A percentile compares a stretch with the other conserved stretches of the same genome.
phyloP scores from a whole-genome alignment of 2,797 vertebrate species.

The Momotus momota region DNA sequence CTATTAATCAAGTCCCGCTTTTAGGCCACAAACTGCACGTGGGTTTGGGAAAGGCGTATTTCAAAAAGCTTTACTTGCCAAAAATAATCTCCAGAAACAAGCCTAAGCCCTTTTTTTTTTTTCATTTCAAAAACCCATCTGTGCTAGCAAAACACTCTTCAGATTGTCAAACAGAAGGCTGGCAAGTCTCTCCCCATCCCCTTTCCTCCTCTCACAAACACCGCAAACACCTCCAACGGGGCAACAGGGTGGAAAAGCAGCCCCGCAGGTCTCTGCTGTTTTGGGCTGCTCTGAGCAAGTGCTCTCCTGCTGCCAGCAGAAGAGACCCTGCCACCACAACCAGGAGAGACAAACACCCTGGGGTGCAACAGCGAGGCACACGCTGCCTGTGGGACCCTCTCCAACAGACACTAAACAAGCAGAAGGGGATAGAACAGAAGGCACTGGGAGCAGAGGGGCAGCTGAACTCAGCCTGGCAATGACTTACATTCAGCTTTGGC shows the following conservation, averaged over 20 bases:
- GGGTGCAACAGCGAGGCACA: not conserved
- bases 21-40: constrained; percentile 40
- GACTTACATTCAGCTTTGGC: constrained; percentile 97
- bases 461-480: not conserved
- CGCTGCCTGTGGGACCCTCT: not conserved
- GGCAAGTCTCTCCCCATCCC: not conserved
- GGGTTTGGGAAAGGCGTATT: constrained; percentile 32
- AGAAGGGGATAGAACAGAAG: not conserved
- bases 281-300: not conserved
- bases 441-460: not conserved
- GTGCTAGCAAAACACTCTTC: constrained; percentile 49
- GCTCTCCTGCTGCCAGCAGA: not conserved
- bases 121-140: constrained; percentile 37
- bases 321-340: not conserved
- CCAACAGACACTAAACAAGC: not conserved
- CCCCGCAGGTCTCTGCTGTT: not conserved
- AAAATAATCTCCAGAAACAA: constrained; percentile 34
- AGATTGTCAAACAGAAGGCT: constrained; percentile 60
- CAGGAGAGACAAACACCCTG: not conserved
- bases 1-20: constrained; percentile 58
- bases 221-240: constrained; percentile 29
- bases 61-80: constrained; percentile 44
- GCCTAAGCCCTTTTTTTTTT: not conserved
- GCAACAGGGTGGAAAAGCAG: constrained; percentile 16
- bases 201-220: not conserved